Conservation (phyloP, 64 coral and sea anemone genomes). For the Cladopsammia gracilis region DNA sequence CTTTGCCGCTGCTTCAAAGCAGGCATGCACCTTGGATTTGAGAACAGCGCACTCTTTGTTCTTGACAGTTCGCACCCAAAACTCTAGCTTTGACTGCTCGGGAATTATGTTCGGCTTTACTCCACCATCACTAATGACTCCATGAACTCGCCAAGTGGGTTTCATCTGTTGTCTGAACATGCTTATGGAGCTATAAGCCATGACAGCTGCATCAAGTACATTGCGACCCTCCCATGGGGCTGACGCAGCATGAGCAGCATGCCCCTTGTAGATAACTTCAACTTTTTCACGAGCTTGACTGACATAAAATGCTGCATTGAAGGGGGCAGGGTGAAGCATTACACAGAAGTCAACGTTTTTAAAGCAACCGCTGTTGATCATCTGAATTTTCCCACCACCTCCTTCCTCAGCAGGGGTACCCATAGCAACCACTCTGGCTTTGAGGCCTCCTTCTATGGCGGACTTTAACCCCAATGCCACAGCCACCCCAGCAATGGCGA, state of each 20-base stretch:
- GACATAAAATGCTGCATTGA: constrained; percentile 57
- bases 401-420: constrained; percentile 77
- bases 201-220: constrained; percentile 79
- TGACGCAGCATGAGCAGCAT: constrained; percentile 2
- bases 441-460: constrained; percentile 20
- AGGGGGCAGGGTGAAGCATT: constrained; percentile 77
- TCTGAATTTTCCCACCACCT: constrained; percentile 50
- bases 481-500: constrained; percentile 58
- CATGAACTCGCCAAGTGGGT: constrained; percentile 78
- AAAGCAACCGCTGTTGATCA: constrained; percentile 66
- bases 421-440: constrained; percentile 57
- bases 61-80: constrained; percentile 51
- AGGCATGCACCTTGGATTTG: constrained; percentile 41
- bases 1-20: constrained; percentile 45
- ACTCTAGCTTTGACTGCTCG: constrained; percentile 52
- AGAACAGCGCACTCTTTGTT: constrained; percentile 52
- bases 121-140: constrained; percentile 73
- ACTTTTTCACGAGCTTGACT: constrained; percentile 40
- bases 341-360: constrained; percentile 58
- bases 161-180: constrained; percentile 81
- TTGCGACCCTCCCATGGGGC: constrained; percentile 12
- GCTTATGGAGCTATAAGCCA: constrained; percentile 66
- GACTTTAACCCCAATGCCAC: constrained; percentile 58
- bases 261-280: constrained; percentile 40
- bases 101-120: constrained; percentile 68